A percentile compares a stretch with the other conserved stretches of the same genome.
These are phyloP conservation scores for Adela reaumurella DNA, from an alignment of 2,888 invertebrate genomes.

Conservation along the genomic window DNA sequence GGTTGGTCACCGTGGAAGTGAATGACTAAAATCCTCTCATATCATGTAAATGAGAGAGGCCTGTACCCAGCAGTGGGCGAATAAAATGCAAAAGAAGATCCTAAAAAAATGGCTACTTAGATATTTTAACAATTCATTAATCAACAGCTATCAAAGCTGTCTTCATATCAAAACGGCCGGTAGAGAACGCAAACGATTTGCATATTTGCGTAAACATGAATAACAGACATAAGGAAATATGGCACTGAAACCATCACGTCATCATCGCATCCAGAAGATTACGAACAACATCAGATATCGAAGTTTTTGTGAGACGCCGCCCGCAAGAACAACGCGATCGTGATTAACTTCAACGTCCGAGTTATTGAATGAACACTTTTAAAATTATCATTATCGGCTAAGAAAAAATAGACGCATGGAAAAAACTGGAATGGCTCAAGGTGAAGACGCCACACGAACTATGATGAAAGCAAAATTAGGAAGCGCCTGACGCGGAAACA, in stretches of 20 bases:
- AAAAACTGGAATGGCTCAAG: slow-evolving; percentile 46
- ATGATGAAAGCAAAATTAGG: slow-evolving; percentile 34
- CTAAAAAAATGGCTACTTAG: no score
- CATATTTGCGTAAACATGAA: neutral
- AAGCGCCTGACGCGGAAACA: slow-evolving; percentile 18
- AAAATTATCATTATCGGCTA: slow-evolving; percentile 40
- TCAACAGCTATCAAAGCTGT: no score
- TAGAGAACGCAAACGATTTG: no score
- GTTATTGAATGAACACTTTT: slow-evolving; percentile 41
- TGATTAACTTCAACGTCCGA: slow-evolving; percentile 38
- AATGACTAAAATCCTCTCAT: no score
- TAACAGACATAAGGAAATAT: neutral
- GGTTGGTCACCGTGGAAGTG: no score
- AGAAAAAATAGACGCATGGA: slow-evolving; percentile 33
- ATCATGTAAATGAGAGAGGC: no score
- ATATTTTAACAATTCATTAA: no score
- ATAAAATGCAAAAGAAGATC: no score
- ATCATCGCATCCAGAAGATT: neutral
- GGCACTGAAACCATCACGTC: neutral
- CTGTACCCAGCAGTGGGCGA: no score
- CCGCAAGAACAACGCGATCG: slow-evolving; percentile 33
- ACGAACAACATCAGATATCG: slow-evolving; percentile 22
- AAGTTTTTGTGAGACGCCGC: slow-evolving; percentile 21
- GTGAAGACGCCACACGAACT: slow-evolving; percentile 42
- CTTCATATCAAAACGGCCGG: no score